Base-by-base conservation (phyloP, 2,113 vertebrate species). In the Burhinus bistriatus region DNA sequence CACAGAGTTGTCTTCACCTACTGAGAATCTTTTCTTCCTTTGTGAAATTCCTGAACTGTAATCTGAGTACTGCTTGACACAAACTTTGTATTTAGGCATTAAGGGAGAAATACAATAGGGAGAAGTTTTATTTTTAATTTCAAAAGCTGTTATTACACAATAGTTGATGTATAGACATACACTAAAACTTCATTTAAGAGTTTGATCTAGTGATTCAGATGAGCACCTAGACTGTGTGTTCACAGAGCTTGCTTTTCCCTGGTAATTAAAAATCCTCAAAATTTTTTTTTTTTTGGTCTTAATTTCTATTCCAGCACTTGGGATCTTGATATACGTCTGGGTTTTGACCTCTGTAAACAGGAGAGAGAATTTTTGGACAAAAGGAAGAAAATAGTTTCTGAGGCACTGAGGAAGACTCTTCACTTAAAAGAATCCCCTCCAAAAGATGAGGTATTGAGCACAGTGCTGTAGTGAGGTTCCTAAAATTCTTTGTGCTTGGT, bases 351-450 rank as follows among this genome's bases (percentile, higher is more conserved):
- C 45, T 98, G 98, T 64, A 66, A 96, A 17, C 95, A 98, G 40
- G 99, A 99, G 85, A 98, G 86, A 92, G 82, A 95, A 36, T 99
- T 98, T 96, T 93, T 99, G 95, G 84, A 97, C 69, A 98, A 98
- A 95, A 98, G 99, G 92, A 98, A 98, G 89, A 80, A 77, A 55
- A 42, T 98, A 2, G 98, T 98, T 76, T 97, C 98, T 58, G 88
- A 93, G 55, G 97, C 98, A 55, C 72, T 99, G 32, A 97, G 97
- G 89, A 97, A 95, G 34, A 90, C 90, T 42, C 97, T 99, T 80
- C 59, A 80, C 22, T 94, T 99, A 94, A 96, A 87, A 52, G 75
- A 96, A 62, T 83, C 96, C 45, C 97, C 90, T 16, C 34, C 81
- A 16, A 85, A 96, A 75, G 86, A 96, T 66, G 97, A 98, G 98